Evolutionary conservation across 2,113 vertebrate genomes (phyloP).

Genomic region (Nyctereutes procyonoides): DNA sequence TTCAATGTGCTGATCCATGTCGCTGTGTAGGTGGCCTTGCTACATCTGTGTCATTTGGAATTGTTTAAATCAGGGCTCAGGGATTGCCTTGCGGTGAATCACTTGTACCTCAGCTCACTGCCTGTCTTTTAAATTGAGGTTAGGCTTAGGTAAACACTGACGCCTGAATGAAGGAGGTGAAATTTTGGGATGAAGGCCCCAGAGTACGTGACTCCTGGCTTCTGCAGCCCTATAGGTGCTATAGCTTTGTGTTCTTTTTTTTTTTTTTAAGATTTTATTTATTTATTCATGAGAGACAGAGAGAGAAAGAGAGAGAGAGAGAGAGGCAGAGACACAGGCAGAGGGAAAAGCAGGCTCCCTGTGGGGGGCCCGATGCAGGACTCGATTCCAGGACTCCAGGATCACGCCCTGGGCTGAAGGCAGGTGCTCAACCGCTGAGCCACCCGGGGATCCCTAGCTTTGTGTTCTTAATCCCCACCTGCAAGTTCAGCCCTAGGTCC

Average conservation of each 20-base stretch:
- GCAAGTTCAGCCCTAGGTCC: neutral
- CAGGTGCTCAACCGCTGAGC: too few species aligned
- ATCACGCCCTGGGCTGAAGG: too few species aligned
- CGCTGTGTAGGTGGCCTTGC: neutral
- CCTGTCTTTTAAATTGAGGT: neutral
- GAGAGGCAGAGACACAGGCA: too few species aligned
- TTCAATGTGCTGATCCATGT: neutral
- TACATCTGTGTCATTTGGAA: neutral
- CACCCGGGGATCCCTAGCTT: too few species aligned
- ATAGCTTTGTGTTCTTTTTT: neutral
- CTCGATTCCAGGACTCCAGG: too few species aligned
- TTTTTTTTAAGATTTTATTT: too few species aligned
- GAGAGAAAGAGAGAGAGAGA: too few species aligned
- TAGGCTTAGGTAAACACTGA: neutral
- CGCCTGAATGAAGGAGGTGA: neutral
- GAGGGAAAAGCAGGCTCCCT: too few species aligned
- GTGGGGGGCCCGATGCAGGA: too few species aligned
- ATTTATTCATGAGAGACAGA: too few species aligned
- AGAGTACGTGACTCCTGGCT: neutral
- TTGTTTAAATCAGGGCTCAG: neutral
- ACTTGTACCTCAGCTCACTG: neutral
- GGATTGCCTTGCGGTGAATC: neutral
- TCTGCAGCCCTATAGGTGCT: neutral
- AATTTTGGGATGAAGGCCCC: neutral
- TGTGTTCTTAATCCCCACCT: neutral